Evolutionary conservation across 1,140 invertebrate species (phyloP).

Genomic region (Tetramorium parvispinum): DNA sequence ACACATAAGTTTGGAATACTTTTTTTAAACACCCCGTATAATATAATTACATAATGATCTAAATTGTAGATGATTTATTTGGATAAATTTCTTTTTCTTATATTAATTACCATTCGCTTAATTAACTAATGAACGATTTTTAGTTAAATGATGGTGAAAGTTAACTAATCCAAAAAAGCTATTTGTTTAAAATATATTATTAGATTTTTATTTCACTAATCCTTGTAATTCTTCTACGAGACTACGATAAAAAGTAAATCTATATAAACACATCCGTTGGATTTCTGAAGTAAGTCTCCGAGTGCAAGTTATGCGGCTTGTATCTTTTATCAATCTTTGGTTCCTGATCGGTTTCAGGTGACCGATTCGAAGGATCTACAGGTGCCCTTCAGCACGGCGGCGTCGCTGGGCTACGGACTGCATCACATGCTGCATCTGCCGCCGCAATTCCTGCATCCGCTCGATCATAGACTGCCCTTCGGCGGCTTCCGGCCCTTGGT

Average conservation of each 20-base stretch:
- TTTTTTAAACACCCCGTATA: no score
- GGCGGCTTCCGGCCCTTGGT: conserved; percentile 83
- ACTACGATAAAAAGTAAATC: not conserved
- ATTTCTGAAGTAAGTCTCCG: not conserved
- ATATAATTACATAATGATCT: not conserved
- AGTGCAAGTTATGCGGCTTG: not conserved
- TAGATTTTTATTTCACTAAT: conserved; percentile 1
- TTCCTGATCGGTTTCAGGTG: conserved; percentile 76
- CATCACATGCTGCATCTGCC: conserved; percentile 87
- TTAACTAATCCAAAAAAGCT: not conserved
- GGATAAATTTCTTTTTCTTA: not conserved
- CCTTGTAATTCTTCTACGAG: not conserved
- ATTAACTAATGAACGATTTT: not conserved
- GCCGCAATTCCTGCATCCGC: conserved; percentile 85
- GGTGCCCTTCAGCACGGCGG: conserved; percentile 85
- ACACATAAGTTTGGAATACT: no score
- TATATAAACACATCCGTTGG: not conserved
- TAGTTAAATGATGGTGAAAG: not conserved
- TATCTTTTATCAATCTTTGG: not conserved
- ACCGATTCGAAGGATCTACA: conserved; percentile 86
- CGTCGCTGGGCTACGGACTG: conserved; percentile 85
- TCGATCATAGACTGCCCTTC: conserved; percentile 84
- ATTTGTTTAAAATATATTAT: conserved; percentile 1
- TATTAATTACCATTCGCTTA: not conserved
- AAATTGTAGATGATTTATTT: not conserved